Evolutionary conservation across 2,888 invertebrate species (phyloP).

Genomic region (Nebria brevicollis): DNA sequence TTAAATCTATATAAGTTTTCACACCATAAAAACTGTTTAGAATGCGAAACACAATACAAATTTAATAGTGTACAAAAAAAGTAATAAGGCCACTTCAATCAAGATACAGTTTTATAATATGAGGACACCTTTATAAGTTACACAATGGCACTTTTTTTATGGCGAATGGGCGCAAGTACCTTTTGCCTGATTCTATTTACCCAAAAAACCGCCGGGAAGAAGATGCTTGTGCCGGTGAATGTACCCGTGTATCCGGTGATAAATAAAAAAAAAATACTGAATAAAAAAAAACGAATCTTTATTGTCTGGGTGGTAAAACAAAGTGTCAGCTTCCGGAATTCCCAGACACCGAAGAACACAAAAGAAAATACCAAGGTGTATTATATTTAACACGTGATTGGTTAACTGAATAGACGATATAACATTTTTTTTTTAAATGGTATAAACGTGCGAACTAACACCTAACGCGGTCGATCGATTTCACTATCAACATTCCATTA

Average conservation of each 20-base stretch:
- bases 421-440: constrained; percentile 9
- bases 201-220: too few species aligned
- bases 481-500: constrained; percentile 39
- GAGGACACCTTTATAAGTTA: background rate
- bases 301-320: background rate
- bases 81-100: background rate
- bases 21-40: background rate
- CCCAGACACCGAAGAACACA: background rate
- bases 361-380: background rate
- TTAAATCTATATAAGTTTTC: background rate
- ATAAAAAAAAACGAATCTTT: background rate
- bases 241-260: background rate
- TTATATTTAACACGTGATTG: background rate
- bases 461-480: constrained; percentile 42
- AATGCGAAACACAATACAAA: background rate
- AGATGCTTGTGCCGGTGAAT: background rate
- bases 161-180: background rate
- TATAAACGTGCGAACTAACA: constrained; percentile 42
- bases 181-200: too few species aligned
- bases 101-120: background rate
- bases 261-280: background rate
- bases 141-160: background rate
- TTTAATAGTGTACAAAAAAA: background rate
- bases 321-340: background rate
- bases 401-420: background rate